Evolutionary conservation across 2,797 vertebrate genomes (phyloP).

Genomic region (Chelidonichthys spinosus): DNA sequence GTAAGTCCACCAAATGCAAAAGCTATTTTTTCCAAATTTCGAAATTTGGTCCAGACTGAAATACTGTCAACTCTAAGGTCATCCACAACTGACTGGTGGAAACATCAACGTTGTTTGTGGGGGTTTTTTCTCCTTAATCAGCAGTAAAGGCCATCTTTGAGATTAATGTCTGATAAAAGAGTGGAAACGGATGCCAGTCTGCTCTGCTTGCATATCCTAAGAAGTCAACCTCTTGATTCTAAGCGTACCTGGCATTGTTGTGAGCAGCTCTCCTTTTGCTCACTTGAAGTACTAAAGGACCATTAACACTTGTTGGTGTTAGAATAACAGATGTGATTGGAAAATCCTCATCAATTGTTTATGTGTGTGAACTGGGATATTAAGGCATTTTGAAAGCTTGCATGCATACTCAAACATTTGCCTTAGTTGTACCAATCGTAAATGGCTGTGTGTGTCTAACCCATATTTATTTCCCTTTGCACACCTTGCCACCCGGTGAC

Average conservation of each 20-base stretch:
- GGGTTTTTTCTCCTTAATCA: too few species aligned
- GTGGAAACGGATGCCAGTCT: neutral
- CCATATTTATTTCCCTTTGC: neutral
- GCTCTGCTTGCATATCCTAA: neutral
- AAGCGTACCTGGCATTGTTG: neutral
- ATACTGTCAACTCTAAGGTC: neutral
- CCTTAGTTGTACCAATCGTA: neutral
- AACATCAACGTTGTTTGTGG: neutral
- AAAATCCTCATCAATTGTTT: neutral
- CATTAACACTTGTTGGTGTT: neutral
- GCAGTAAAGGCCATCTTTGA: neutral
- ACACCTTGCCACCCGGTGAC: neutral
- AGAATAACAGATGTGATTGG: neutral
- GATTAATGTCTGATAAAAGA: neutral
- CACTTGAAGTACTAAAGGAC: neutral
- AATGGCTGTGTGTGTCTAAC: neutral
- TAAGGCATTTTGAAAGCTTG: neutral
- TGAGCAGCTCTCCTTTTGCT: neutral
- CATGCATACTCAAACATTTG: neutral
- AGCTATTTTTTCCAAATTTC: neutral
- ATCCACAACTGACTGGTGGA: conserved; percentile 1
- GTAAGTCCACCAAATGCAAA: neutral
- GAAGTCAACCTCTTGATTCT: neutral
- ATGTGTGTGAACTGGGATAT: neutral
- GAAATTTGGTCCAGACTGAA: neutral